Conservation (phyloP, 2,888 invertebrate species). For the Tridacna crocea region DNA sequence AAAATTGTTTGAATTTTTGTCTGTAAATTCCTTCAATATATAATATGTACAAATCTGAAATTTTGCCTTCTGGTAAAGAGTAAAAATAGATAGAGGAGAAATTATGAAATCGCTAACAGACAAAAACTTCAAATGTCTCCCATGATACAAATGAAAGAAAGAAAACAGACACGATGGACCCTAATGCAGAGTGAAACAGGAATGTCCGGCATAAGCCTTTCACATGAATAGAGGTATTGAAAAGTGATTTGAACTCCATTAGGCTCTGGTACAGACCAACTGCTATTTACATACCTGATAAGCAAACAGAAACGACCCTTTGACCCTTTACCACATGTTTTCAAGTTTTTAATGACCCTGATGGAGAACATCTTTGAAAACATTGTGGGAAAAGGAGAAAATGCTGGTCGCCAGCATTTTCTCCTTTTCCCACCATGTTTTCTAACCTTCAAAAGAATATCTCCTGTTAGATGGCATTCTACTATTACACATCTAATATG, state of each 20-base stretch:
- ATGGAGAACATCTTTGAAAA: not conserved
- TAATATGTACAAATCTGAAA: no score
- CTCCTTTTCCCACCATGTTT: not conserved
- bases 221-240: not conserved
- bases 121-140: no score
- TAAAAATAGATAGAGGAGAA: no score
- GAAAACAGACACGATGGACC: not conserved
- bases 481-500: not conserved
- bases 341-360: not conserved
- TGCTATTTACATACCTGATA: not conserved
- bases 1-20: no score
- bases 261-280: not conserved
- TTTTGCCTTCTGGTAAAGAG: no score
- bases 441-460: not conserved
- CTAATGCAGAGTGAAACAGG: not conserved
- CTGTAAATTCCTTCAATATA: no score
- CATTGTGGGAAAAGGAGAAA: not conserved
- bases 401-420: not conserved
- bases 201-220: not conserved
- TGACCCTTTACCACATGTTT: not conserved
- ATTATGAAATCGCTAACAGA: no score
- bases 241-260: conserved; percentile 18
- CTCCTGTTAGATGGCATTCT: not conserved
- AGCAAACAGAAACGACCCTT: not conserved
- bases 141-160: no score